Evolutionary conservation across 2,888 invertebrate genomes (phyloP).

Genomic region (Lepidocyrtoides sp.): DNA sequence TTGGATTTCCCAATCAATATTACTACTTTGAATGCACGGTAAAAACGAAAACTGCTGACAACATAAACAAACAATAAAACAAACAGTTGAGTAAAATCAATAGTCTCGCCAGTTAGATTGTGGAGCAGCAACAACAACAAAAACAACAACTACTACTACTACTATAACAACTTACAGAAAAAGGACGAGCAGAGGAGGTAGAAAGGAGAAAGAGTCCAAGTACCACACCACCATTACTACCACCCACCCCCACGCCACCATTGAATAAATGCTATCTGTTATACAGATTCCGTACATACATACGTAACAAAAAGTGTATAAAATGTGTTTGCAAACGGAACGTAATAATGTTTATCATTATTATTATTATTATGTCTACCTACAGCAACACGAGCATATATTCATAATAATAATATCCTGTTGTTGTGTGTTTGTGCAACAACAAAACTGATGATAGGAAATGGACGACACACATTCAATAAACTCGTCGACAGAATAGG

Average conservation of each 20-base stretch:
- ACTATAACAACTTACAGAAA: background rate
- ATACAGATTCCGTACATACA: background rate
- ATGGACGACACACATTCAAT: slow-evolving; percentile 35
- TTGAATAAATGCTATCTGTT: background rate
- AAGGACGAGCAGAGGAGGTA: background rate
- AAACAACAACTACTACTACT: slow-evolving; percentile 35
- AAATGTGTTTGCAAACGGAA: background rate
- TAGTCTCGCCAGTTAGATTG: slow-evolving; percentile 83
- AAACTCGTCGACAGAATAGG: background rate
- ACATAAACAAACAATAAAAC: slow-evolving; percentile 86
- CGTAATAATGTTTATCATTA: slow-evolving; percentile 14
- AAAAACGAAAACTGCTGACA: slow-evolving; percentile 86
- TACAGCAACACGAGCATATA: background rate
- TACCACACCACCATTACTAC: slow-evolving; percentile 16
- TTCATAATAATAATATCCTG: slow-evolving; percentile 38
- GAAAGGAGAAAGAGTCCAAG: background rate
- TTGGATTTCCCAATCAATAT: slow-evolving; percentile 86
- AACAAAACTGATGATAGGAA: slow-evolving; percentile 31
- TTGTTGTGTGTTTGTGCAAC: slow-evolving; percentile 30
- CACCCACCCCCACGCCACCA: no score
- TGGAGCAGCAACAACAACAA: slow-evolving; percentile 69
- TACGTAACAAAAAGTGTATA: background rate
- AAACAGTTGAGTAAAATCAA: slow-evolving; percentile 86
- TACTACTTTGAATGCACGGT: slow-evolving; percentile 85
- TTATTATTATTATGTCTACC: background rate